phyloP scores from a whole-genome alignment of 1,140 invertebrate species.

The Drosophila asahinai region DNA sequence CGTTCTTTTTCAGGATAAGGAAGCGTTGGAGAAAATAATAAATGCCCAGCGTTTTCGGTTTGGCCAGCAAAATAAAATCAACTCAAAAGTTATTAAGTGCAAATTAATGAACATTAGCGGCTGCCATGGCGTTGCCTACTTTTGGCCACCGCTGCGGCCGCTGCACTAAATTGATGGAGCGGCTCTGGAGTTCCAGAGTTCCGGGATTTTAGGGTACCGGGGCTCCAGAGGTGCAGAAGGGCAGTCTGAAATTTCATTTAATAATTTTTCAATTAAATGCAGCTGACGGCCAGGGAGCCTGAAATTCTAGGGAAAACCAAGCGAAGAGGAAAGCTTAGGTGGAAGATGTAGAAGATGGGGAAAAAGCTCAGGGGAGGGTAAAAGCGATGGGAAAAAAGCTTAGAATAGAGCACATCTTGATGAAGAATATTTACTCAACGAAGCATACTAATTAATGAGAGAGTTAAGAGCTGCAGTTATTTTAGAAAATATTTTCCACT shows the following conservation, averaged over 20 bases:
- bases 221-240: constrained; percentile 10
- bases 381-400: constrained; percentile 11
- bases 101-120: constrained; percentile 81
- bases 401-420: constrained; percentile 12
- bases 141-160: constrained; percentile 52
- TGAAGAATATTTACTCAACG: constrained; percentile 20
- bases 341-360: constrained; percentile 1
- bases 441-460: constrained; percentile 17
- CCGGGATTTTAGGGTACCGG: neutral
- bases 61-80: constrained; percentile 67
- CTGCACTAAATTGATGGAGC: constrained; percentile 48
- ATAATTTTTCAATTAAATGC: constrained; percentile 84
- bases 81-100: constrained; percentile 81
- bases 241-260: constrained; percentile 71
- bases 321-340: constrained; percentile 23
- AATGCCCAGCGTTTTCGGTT: constrained; percentile 26
- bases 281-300: constrained; percentile 55
- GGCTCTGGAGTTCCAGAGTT: constrained; percentile 9
- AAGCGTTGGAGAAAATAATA: constrained; percentile 26
- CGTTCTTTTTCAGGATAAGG: constrained; percentile 32
- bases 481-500: neutral
- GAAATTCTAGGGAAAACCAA: constrained; percentile 26
- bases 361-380: neutral
- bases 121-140: constrained; percentile 65
- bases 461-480: neutral